Evolutionary conservation across 2,888 invertebrate species (phyloP), one percentile per base, ranked within the genome.

Genomic region (Cyclophora albipunctata): DNA sequence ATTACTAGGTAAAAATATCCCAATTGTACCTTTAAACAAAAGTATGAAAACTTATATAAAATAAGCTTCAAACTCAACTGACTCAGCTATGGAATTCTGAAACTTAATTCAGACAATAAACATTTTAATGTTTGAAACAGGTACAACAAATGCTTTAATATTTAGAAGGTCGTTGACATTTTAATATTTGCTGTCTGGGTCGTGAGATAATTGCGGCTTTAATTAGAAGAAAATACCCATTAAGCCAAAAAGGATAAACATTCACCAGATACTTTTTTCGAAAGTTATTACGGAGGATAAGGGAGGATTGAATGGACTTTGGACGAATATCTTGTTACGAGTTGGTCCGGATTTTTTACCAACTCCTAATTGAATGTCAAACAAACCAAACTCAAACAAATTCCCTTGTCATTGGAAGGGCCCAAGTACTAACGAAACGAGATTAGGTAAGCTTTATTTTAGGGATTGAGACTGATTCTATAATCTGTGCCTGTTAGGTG

Each of bases 341-440:
- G 49, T 51, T 54, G 49, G 49, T 52, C 50, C 46, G 48, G 57
- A 47, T 59, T 60, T 57, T 62, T 60, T 53, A 56, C 52, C 46
- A 56, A 55, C 53, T 51, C 57, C 55, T 62, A 62, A 64, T 64
- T 62, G 61, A 62, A 61, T 60, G 54, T 57, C 59, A 61, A 57
- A 52, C 54, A 57, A 59, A 54, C 54, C 54, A 53, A 55, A 54
- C 51, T 55, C 52, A 48, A 55, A 48, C 47, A 49, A 54, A 47
- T 43, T 55, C 51, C 48, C 48, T 51, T 51, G 55, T 48, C 49
- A 49, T 56, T 55, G 51, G 48, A 49, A 48, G 50, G 49, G 47
- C 44, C 48, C 45, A 33, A 54, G 42, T 48, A 35, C 46, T 41
- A 6, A 45, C 35, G 34, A 45, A 45, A 48, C 3, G 47, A 51